A percentile compares a stretch with the other conserved stretches of the same genome.
Conservation (phyloP, 2,113 vertebrate genomes). For the pig (Sus scrofa) region DNA sequence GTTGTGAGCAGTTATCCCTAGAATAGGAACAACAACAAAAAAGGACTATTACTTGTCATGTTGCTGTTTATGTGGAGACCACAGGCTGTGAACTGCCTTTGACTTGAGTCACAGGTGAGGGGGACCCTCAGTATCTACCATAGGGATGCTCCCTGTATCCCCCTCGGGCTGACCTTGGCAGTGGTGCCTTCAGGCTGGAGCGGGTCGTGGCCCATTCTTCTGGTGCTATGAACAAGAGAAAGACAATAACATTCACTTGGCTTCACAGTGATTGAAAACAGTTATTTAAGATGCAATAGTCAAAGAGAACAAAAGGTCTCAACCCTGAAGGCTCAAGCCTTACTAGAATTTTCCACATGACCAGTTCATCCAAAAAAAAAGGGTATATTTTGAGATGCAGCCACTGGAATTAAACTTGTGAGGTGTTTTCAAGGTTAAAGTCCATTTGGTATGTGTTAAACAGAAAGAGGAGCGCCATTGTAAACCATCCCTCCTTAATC, state of each 20-base stretch:
- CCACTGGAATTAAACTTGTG: neutral
- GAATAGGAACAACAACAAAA: conserved; percentile 87
- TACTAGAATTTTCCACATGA: neutral
- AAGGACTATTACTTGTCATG: conserved; percentile 94
- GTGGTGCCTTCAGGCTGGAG: conserved; percentile 95
- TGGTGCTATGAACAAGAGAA: conserved; percentile 90
- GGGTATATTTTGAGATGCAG: neutral
- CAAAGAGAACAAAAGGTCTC: neutral
- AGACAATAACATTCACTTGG: conserved; percentile 61
- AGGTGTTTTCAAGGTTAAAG: neutral
- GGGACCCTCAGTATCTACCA: conserved; percentile 99
- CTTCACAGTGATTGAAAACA: neutral
- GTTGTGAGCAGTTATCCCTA: conserved; percentile 89
- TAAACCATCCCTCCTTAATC: neutral
- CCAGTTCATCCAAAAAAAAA: neutral
- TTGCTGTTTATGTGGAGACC: conserved; percentile 91
- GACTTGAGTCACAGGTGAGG: conserved; percentile 91
- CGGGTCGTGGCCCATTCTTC: conserved; percentile 95
- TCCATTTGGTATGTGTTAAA: neutral
- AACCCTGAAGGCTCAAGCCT: neutral
- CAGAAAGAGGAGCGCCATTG: neutral
- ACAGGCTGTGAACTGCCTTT: conserved; percentile 92
- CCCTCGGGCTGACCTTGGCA: conserved; percentile 95
- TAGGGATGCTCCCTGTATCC: conserved; percentile 99
- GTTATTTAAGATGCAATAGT: neutral